A percentile compares a stretch with the other conserved stretches of the same genome.
Evolutionary conservation across 2,888 invertebrate genomes (phyloP).

Genomic region (Meandrusa payeni): DNA sequence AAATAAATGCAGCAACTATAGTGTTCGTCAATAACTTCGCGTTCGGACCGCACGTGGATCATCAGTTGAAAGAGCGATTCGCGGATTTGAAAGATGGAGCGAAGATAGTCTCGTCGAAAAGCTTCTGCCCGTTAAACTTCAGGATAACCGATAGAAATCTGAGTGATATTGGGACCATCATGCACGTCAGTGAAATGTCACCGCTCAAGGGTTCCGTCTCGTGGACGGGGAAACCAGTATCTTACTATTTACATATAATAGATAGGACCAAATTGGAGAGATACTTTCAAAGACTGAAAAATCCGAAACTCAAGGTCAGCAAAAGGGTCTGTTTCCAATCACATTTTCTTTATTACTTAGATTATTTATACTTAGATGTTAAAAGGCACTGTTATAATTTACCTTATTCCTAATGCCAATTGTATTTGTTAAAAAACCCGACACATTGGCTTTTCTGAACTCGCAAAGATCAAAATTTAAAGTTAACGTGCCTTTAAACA

Average conservation of each 20-base stretch:
- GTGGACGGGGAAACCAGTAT: conserved; percentile 99
- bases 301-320: conserved; percentile 88
- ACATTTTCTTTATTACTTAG: conserved; percentile 39
- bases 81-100: conserved; percentile 97
- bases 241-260: conserved; percentile 98
- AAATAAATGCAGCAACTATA: conserved; percentile 95
- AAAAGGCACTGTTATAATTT: conserved; percentile 10
- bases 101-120: conserved; percentile 98
- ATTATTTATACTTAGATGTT: conserved; percentile 31
- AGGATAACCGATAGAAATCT: conserved; percentile 98
- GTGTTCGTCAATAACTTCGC: conserved; percentile 99
- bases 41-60: conserved; percentile 98
- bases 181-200: conserved; percentile 98
- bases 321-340: conserved; percentile 79
- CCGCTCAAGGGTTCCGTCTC: conserved; percentile 97
- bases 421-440: no score
- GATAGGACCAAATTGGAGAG: conserved; percentile 98
- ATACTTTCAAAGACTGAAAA: conserved; percentile 97
- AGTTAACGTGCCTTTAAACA: no score
- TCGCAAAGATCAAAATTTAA: no score
- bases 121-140: conserved; percentile 99
- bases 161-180: conserved; percentile 98
- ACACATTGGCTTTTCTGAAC: no score
- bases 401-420: background rate
- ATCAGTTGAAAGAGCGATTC: conserved; percentile 97